Percentiles rank a stretch among this genome's conserved stretches.
Evolutionary conservation across 2,113 vertebrate genomes (phyloP).

Genomic region (Lagopus leucura): DNA sequence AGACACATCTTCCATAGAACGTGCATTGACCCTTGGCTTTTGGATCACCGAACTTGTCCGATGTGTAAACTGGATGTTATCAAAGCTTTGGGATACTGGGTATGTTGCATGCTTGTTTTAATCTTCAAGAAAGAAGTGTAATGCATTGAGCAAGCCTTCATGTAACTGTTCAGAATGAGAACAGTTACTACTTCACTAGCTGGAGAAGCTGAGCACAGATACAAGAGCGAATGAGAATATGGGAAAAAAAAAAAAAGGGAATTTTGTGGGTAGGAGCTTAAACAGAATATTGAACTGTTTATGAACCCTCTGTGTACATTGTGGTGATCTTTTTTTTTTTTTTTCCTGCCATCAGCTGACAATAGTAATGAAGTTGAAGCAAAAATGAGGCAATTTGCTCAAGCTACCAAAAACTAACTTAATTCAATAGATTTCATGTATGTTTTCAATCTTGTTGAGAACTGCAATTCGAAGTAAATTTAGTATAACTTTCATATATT

Average conservation of each 20-base stretch:
- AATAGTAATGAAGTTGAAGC: not conserved
- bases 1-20: conserved; percentile 86
- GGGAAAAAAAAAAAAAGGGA: not conserved
- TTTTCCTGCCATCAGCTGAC: not conserved
- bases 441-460: not conserved
- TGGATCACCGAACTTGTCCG: conserved; percentile 86
- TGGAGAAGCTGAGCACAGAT: not conserved
- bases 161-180: not conserved
- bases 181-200: not conserved
- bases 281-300: not conserved
- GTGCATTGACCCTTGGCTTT: conserved; percentile 86
- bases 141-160: not conserved
- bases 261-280: not conserved
- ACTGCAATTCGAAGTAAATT: not conserved
- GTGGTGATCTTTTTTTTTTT: not conserved
- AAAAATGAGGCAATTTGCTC: not conserved
- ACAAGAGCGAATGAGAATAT: not conserved
- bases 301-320: not conserved
- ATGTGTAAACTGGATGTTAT: conserved; percentile 89
- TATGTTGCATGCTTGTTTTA: conserved; percentile 73
- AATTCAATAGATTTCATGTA: not conserved
- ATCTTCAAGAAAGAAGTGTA: not conserved
- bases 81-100: conserved; percentile 86
- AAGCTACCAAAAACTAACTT: not conserved
- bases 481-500: fast-evolving